Conservation (phyloP, 2,797 vertebrate genomes). For the Sus cebifrons region DNA sequence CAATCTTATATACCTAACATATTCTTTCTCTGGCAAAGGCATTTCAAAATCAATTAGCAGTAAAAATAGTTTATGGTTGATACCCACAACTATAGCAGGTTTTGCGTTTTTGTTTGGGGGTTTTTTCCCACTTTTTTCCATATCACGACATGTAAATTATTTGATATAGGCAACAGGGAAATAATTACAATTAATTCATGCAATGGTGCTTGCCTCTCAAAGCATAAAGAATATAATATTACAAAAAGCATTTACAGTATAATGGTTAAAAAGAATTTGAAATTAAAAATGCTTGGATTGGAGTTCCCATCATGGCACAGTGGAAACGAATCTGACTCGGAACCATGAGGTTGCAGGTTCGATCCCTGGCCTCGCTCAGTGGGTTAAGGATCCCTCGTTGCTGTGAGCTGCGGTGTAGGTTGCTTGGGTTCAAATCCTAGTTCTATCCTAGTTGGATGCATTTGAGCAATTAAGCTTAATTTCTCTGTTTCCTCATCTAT, state of each 20-base stretch:
- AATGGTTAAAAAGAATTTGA: constrained; percentile 55
- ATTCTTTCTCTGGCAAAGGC: constrained; percentile 37
- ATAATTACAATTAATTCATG: constrained; percentile 68
- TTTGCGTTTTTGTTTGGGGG: background rate
- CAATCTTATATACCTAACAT: background rate
- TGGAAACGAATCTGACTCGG: too few species aligned
- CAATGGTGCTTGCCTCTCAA: constrained; percentile 57
- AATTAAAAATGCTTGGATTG: constrained; percentile 45
- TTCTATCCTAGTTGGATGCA: constrained; percentile 2
- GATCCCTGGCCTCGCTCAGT: too few species aligned
- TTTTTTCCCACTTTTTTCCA: constrained; percentile 1
- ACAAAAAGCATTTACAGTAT: constrained; percentile 55
- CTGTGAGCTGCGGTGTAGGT: too few species aligned
- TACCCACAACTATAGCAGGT: background rate
- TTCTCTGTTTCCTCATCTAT: constrained; percentile 35
- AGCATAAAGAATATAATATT: constrained; percentile 18
- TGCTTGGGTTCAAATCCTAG: constrained; percentile 6
- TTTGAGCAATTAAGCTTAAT: constrained; percentile 10
- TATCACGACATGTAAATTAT: constrained; percentile 69
- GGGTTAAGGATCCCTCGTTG: too few species aligned
- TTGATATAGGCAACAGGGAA: constrained; percentile 10
- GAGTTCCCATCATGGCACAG: too few species aligned
- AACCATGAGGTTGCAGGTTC: too few species aligned
- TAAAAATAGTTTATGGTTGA: constrained; percentile 41
- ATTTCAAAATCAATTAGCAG: constrained; percentile 54